Base-by-base conservation (phyloP, 2,113 vertebrate species). In the Xiphophorus couchianus region DNA sequence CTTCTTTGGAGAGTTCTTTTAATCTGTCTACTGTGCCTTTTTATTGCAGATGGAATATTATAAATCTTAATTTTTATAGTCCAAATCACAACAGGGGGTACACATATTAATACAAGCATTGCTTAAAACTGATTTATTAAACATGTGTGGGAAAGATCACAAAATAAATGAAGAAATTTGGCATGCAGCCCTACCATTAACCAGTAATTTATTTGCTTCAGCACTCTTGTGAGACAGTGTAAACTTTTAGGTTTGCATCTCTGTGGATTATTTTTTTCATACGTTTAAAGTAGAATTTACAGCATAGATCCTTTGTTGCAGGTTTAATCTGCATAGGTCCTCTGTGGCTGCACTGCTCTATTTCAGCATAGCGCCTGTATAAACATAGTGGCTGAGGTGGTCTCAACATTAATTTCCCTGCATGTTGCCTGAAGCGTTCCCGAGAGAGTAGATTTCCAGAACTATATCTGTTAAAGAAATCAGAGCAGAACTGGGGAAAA, bases 341-440 rank as follows among this genome's bases (percentile, higher is more conserved):
- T 83, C 54, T 51, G 33, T 31, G 14, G 63, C 66, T 27, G 69
- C 77, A 71, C 81, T 29, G 75, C 62, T 86, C 70, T 80, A 27
- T 75, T 69, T 76, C 78, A 85, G 73, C 54, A 42, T 76, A 64
- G 30, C 58, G 75, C 66, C 80, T 81, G 76, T 71, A 74, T 77
- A 85, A 48, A 80, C 73, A 85, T 84, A 78, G 66, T 51, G 66
- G 67, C 65, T 35, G 73, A 84, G 89, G 63, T 27, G 31, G 74
- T 69, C 58, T 69, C 63, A 69, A 78, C 75, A 61, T 80, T 78
- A 29, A 68, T 81, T 84, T 82, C 76, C 60, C 62, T 54, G 69
- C 29, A 33, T 73, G 74, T 71, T 74, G 80, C 86, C 86, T 81
- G 30, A 27, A 84, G 88, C 73, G 71, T 66, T 58, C 86, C 83